Conservation (phyloP, 2,888 invertebrate genomes). For the Lithodes maja region DNA sequence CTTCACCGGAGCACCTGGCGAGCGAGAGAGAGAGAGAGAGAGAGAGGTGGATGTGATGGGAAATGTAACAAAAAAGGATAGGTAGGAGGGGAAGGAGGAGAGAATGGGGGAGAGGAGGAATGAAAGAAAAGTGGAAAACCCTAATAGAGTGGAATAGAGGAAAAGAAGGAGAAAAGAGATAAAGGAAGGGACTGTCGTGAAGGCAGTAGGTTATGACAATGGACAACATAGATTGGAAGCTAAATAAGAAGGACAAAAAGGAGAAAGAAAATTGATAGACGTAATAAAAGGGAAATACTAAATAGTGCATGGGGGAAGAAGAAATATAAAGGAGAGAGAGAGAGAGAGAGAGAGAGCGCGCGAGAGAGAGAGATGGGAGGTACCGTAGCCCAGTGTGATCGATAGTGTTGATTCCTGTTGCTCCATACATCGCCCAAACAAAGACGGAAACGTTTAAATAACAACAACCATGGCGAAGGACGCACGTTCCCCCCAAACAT, state of each 20-base stretch:
- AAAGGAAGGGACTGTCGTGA: background rate
- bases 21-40: background rate
- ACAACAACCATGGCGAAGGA: background rate
- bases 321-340: background rate
- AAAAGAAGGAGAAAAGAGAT: background rate
- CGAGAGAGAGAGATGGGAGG: background rate
- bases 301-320: background rate
- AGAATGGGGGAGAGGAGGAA: background rate
- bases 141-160: too few species aligned
- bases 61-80: background rate
- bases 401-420: slow-evolving; percentile 27
- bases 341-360: background rate
- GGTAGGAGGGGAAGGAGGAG: background rate
- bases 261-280: background rate
- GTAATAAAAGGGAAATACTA: background rate
- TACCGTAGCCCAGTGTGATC: background rate
- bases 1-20: slow-evolving; percentile 29
- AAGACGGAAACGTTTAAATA: background rate
- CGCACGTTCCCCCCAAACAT: background rate
- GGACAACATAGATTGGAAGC: background rate
- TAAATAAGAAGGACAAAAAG: background rate
- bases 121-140: background rate
- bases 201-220: too few species aligned
- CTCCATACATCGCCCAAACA: background rate
- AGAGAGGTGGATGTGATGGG: too few species aligned